Conservation (phyloP, 2,113 vertebrate species). For the Meleagris gallopavo region DNA sequence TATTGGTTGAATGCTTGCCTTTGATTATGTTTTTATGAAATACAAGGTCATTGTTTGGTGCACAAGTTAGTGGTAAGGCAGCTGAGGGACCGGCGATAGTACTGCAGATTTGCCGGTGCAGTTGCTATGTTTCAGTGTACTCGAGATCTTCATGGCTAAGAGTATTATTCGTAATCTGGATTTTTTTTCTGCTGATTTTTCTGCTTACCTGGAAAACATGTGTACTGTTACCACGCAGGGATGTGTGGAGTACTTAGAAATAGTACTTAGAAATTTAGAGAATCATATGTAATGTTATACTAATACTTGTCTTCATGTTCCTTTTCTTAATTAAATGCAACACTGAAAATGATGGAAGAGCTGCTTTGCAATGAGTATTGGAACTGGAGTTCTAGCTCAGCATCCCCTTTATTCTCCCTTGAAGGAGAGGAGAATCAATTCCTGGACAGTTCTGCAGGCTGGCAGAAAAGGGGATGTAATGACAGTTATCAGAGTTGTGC, state of each 20-base stretch:
- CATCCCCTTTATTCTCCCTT: neutral
- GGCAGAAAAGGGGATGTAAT: neutral
- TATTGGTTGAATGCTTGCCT: neutral
- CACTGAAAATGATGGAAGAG: neutral
- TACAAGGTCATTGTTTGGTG: neutral
- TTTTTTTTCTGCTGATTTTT: neutral
- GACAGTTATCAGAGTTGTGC: neutral
- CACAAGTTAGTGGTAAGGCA: neutral
- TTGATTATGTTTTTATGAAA: neutral
- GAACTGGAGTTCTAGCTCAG: neutral
- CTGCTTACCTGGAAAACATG: neutral
- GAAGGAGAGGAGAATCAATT: neutral
- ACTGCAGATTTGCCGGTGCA: neutral
- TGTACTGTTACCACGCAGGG: neutral
- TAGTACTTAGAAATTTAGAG: neutral
- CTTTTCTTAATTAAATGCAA: neutral
- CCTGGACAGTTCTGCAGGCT: neutral
- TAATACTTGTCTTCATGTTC: neutral
- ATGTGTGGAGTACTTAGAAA: neutral
- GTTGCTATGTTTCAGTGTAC: neutral
- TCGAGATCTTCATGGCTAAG: neutral
- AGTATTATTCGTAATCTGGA: neutral
- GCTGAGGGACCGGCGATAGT: neutral
- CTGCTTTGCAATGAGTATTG: rapidly evolving
- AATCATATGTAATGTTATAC: neutral